phyloP scores from a whole-genome alignment of 1,140 invertebrate genomes.

The Eciton burchellii region DNA sequence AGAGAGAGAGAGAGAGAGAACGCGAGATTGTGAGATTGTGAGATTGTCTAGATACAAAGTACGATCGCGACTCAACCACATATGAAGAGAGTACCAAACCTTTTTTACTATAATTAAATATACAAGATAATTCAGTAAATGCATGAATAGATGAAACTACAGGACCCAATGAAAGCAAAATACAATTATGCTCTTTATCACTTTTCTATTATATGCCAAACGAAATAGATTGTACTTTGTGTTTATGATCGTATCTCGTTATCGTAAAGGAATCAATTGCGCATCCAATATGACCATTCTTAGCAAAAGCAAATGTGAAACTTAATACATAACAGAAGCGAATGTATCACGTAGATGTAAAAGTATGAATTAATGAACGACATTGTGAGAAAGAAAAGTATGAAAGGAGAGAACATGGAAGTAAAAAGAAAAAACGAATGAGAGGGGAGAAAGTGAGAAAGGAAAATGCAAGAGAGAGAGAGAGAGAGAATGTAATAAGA shows the following conservation, averaged over 20 bases:
- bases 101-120: slow-evolving; percentile 64
- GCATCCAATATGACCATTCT: slow-evolving; percentile 59
- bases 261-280: slow-evolving; percentile 65
- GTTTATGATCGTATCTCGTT: slow-evolving; percentile 64
- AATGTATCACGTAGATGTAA: slow-evolving; percentile 38
- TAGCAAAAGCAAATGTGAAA: slow-evolving; percentile 57
- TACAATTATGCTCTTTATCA: slow-evolving; percentile 74
- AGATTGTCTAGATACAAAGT: slow-evolving; percentile 61
- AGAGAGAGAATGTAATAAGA: slow-evolving; percentile 61
- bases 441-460: slow-evolving; percentile 30
- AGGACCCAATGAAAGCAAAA: slow-evolving; percentile 68
- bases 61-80: slow-evolving; percentile 63
- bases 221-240: slow-evolving; percentile 69
- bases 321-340: slow-evolving; percentile 60
- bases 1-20: too few species aligned
- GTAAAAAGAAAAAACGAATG: slow-evolving; percentile 37
- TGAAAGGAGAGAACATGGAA: slow-evolving; percentile 35
- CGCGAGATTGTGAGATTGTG: too few species aligned
- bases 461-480: slow-evolving; percentile 14
- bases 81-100: slow-evolving; percentile 46
- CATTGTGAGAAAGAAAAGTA: slow-evolving; percentile 27
- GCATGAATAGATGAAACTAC: slow-evolving; percentile 26
- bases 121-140: slow-evolving; percentile 19
- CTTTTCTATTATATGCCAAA: slow-evolving; percentile 68
- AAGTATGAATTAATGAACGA: slow-evolving; percentile 47